Base-by-base conservation (phyloP, 2,797 vertebrate species). In the Babyrousa celebensis region DNA sequence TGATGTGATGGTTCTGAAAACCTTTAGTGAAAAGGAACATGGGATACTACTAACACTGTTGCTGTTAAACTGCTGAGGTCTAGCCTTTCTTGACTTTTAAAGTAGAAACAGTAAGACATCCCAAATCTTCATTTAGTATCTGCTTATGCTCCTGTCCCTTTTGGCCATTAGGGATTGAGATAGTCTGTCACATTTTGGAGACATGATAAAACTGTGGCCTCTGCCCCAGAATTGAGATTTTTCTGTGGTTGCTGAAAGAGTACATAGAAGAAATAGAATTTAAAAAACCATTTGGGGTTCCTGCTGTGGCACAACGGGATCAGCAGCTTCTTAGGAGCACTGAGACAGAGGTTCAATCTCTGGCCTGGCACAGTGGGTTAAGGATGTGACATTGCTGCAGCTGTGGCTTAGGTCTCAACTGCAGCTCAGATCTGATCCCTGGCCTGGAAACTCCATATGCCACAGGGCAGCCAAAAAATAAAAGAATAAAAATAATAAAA, bases 1-100 rank as follows among this genome's bases (percentile, higher is more conserved):
- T 82, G 89, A 70, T 80, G 17, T 65, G 63, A 65, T 85, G 6
- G 25, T 93, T 95, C 79, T 60, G 65, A 68, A 91, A 97, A 63
- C 48, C 25, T 82, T 84, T 62, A 83, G 27, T 85, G 70, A 85
- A 91, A 83, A 89, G 29, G 32, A 79, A 23, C 3, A 12, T 85
- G 21, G 62, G 6, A 27, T 94, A 29, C 20, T 80, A 1, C 20
- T 80, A 1, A 85, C 56, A n/a, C 17, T 78, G 56, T 85, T 87
- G 60, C 52, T 65, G 27, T 85, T 91, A 56, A 93, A 85, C 23
- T 78, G 11, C 32, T 67, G n/a, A 72, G 56, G 29, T 85, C 62
- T 84, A 32, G 32, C 75, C 78, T 74, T 96, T 82, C 74, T 96
- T 0, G 15, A 78, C 12, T 74, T 86, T 56, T 32, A 68, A 82